phyloP scores from a whole-genome alignment of 2,113 vertebrate species.

The Pomatostomus ruficeps region DNA sequence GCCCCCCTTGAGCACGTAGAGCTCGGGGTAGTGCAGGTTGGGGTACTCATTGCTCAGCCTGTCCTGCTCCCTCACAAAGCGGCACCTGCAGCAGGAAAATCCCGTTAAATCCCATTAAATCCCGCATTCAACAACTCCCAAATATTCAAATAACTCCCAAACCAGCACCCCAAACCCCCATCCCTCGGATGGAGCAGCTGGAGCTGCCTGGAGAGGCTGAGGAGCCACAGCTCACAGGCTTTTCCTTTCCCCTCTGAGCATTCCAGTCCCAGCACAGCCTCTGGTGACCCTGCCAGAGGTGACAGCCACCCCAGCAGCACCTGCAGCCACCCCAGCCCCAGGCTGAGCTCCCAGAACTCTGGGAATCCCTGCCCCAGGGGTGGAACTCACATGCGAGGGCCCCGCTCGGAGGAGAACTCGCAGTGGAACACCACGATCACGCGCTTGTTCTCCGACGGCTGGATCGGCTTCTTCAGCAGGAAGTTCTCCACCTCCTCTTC shows the following conservation, averaged over 20 bases:
- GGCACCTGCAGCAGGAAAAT: constrained; percentile 64
- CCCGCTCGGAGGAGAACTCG: constrained; percentile 95
- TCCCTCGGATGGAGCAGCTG: rapidly evolving
- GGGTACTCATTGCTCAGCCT: constrained; percentile 88
- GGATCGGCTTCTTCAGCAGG: constrained; percentile 80
- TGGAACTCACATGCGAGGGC: constrained; percentile 84
- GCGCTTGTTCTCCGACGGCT: constrained; percentile 74
- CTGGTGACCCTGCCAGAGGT: no score
- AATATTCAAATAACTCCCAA: rapidly evolving
- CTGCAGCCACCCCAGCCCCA: rapidly evolving
- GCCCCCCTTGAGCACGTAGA: constrained; percentile 91
- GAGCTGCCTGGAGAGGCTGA: not conserved
- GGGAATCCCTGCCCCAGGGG: rapidly evolving
- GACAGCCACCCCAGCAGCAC: rapidly evolving
- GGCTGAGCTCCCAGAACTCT: rapidly evolving
- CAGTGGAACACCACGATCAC: constrained; percentile 94
- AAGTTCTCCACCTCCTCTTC: constrained; percentile 86
- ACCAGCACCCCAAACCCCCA: rapidly evolving
- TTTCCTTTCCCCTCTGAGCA: no score
- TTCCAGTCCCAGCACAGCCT: rapidly evolving
- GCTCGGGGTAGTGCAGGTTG: constrained; percentile 90
- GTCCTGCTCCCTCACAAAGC: constrained; percentile 86
- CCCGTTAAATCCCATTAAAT: rapidly evolving
- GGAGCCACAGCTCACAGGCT: not conserved
- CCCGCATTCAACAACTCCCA: not conserved